Base-by-base conservation (phyloP, 2,888 invertebrate species). In the Sabellastarte sp. region DNA sequence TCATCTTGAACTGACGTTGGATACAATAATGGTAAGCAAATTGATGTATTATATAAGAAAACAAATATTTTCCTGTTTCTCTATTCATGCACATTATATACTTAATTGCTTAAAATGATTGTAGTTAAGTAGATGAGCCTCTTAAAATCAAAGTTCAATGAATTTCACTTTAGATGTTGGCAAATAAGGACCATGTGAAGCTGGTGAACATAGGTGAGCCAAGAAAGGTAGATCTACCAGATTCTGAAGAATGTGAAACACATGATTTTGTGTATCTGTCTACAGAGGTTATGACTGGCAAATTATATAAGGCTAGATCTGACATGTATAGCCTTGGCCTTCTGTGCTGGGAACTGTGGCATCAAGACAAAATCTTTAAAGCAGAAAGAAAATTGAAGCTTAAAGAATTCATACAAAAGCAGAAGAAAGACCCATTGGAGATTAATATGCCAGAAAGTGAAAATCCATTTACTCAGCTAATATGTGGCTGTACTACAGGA, bases 1-100 rank as follows among this genome's bases (percentile, higher is more conserved):
- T 1, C 80, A 79, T 63, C 76, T 79, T 74, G 80, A 80, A 62
- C 71, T 80, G 0, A 75, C 76, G 10, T 73, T 76, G 29, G 75
- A 79, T 59, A 77, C 78, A 3, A 64, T 80, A 30, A 78, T 77
- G 73, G 79, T 80, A 66, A 68, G 74, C 63, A 24, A 20, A 41
- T n/a, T n/a, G n/a, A n/a, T n/a, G n/a, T n/a, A n/a, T n/a, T n/a
- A n/a, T n/a, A n/a, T n/a, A n/a, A n/a, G n/a, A n/a, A n/a, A n/a
- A n/a, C n/a, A n/a, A n/a, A n/a, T n/a, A n/a, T n/a, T n/a, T n/a
- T n/a, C n/a, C n/a, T n/a, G n/a, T n/a, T n/a, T n/a, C n/a, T n/a
- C n/a, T n/a, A n/a, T n/a, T n/a, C n/a, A n/a, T n/a, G n/a, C n/a
- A n/a, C n/a, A n/a, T n/a, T n/a, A n/a, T n/a, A n/a, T n/a, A n/a